Percentiles rank a stretch among this genome's conserved stretches.
phyloP scores from a whole-genome alignment of 2,888 invertebrate genomes.

The Oligia strigilis region DNA sequence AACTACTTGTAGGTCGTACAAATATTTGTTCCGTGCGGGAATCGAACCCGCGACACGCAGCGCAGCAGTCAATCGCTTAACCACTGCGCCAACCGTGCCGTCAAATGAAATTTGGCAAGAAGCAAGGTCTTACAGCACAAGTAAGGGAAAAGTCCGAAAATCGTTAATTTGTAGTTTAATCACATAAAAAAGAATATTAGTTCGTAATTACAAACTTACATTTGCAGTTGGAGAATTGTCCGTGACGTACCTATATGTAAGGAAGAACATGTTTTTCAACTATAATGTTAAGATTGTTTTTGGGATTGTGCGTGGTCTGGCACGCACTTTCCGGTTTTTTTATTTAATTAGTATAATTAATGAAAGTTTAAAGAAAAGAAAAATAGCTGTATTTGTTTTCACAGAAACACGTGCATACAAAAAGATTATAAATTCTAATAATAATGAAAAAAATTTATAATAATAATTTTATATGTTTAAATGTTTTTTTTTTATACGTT shows the following conservation, averaged over 20 bases:
- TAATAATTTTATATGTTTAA: too few relatives aligned
- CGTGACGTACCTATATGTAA: background rate
- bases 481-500: too few relatives aligned
- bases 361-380: background rate
- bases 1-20: too few relatives aligned
- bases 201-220: background rate
- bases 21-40: too few relatives aligned
- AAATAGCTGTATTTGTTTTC: too few relatives aligned
- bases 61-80: too few relatives aligned
- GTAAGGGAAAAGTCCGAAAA: background rate
- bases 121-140: background rate
- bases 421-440: too few relatives aligned
- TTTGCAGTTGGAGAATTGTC: background rate
- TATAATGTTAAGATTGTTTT: background rate
- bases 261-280: background rate
- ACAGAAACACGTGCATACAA: too few relatives aligned
- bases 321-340: background rate
- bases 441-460: too few relatives aligned
- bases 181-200: too few relatives aligned
- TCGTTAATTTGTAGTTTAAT: background rate
- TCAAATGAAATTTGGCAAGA: background rate
- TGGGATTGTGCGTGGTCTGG: background rate
- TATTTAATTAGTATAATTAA: background rate
- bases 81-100: too few relatives aligned
- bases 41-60: too few relatives aligned